Percentiles rank a stretch among this genome's conserved stretches.
Evolutionary conservation across 2,797 vertebrate genomes (phyloP).

Genomic region (Pteropus rufus): DNA sequence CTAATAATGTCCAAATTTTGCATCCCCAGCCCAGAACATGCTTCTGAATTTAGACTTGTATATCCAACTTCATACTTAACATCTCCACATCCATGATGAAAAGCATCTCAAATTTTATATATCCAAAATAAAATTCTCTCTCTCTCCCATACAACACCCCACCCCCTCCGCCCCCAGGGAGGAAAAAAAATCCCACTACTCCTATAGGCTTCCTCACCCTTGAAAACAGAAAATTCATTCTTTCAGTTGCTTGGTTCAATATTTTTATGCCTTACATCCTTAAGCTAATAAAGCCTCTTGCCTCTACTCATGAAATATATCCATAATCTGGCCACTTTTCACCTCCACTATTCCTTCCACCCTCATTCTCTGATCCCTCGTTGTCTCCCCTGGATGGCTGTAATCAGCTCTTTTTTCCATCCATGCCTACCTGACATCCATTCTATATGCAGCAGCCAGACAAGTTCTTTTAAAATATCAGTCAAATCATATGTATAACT

Average conservation of each 20-base stretch:
- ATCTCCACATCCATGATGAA: not conserved
- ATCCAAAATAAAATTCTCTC: not conserved
- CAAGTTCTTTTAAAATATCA: not conserved
- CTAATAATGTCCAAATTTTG: not conserved
- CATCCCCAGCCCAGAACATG: not conserved
- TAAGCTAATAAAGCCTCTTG: not conserved
- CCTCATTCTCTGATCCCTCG: not conserved
- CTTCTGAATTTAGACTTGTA: not conserved
- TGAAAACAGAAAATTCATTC: not conserved
- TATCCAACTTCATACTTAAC: not conserved
- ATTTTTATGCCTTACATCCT: not conserved
- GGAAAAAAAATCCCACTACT: not conserved
- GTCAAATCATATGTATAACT: not conserved
- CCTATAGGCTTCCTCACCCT: not conserved
- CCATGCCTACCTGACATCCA: not conserved
- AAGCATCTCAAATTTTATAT: not conserved
- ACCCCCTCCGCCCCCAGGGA: not conserved
- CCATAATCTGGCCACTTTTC: not conserved
- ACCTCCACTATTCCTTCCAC: not conserved
- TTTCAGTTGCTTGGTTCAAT: not conserved
- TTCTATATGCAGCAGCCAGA: not conserved
- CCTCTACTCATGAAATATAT: not conserved
- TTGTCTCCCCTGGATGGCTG: not conserved
- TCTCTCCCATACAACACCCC: not conserved
- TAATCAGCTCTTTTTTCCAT: not conserved